phyloP scores from a whole-genome alignment of 2,113 vertebrate species.

The Panurus biarmicus region DNA sequence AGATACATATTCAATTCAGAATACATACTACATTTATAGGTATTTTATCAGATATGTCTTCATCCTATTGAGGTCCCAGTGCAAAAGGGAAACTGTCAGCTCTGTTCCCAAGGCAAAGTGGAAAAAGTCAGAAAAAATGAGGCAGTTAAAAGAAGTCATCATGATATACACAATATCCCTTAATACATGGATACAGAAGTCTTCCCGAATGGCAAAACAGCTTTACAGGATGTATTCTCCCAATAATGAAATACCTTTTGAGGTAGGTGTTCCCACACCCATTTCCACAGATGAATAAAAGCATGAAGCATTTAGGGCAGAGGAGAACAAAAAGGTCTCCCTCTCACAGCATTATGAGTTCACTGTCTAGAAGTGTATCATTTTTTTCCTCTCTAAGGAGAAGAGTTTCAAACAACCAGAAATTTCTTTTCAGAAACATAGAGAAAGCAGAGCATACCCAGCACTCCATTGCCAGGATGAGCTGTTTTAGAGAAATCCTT shows the following conservation, averaged over 20 bases:
- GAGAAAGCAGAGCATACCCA: neutral
- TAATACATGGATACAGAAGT: neutral
- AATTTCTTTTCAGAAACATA: neutral
- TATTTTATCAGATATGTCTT: neutral
- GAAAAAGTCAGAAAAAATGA: neutral
- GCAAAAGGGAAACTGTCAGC: neutral
- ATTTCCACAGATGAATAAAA: neutral
- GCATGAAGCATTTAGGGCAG: neutral
- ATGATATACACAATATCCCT: neutral
- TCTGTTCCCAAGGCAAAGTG: neutral
- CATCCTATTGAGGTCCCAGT: neutral
- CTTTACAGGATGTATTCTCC: neutral
- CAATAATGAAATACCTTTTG: neutral
- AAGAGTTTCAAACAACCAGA: neutral
- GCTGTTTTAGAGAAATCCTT: neutral
- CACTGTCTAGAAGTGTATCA: neutral
- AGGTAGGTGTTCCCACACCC: neutral
- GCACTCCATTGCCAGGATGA: neutral
- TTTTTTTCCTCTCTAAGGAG: neutral
- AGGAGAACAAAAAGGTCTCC: neutral
- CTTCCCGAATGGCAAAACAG: neutral
- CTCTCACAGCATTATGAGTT: neutral
- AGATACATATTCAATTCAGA: neutral
- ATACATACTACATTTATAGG: neutral
- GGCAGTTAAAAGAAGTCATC: neutral